phyloP scores from a whole-genome alignment of 2,113 vertebrate genomes.

The Passer montanus region DNA sequence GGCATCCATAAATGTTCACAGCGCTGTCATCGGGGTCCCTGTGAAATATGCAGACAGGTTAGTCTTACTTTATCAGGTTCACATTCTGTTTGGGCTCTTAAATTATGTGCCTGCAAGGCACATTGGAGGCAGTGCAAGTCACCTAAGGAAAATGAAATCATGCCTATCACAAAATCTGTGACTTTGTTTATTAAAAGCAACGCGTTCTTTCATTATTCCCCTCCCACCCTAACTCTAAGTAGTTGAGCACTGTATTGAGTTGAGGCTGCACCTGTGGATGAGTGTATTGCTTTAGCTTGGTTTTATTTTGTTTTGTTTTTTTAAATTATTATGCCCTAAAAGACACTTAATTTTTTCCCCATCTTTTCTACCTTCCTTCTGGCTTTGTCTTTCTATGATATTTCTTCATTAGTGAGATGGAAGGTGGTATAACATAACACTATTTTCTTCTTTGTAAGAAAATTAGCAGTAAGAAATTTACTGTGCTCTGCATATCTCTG shows the following conservation, averaged over 20 bases:
- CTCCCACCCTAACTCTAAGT: not conserved
- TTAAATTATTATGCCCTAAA: not conserved
- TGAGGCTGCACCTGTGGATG: not conserved
- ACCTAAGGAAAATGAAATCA: not conserved
- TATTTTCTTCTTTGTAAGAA: not conserved
- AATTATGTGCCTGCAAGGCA: not conserved
- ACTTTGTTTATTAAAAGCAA: not conserved
- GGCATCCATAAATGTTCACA: constrained; percentile 92
- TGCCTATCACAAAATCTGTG: not conserved
- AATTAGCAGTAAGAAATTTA: not conserved
- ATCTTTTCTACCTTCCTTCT: not conserved
- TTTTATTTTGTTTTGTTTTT: not conserved
- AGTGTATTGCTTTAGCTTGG: not conserved
- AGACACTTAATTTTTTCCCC: not conserved
- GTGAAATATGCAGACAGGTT: constrained; percentile 96
- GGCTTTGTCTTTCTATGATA: not conserved
- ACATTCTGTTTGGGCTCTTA: not conserved
- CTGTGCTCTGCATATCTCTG: not conserved
- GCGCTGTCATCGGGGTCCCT: constrained; percentile 92
- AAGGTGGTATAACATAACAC: not conserved
- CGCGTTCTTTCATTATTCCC: not conserved
- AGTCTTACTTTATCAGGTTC: not conserved
- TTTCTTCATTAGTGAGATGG: not conserved
- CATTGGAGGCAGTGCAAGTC: not conserved
- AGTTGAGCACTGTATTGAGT: not conserved